Percentiles rank a stretch among this genome's conserved stretches.
Evolutionary conservation across 92 coral and sea anemone species (phyloP).

Genomic region (Phenganax subtilis): DNA sequence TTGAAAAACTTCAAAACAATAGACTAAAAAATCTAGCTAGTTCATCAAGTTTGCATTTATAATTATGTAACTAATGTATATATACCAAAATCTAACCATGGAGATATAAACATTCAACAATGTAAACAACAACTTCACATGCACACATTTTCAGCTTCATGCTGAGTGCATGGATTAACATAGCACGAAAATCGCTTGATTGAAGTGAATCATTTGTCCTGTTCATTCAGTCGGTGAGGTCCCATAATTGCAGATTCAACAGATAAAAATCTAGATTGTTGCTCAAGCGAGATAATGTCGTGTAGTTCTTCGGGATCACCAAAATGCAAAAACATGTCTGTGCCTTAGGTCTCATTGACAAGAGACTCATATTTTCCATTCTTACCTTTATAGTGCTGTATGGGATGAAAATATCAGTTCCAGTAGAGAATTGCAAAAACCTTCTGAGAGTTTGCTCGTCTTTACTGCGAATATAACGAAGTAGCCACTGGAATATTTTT

Average conservation of each 20-base stretch:
- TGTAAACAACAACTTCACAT: too few relatives aligned
- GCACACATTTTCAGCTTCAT: too few relatives aligned
- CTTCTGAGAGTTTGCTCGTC: conserved; percentile 28
- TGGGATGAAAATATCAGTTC: conserved; percentile 40
- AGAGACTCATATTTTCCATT: conserved; percentile 36
- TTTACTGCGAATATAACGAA: conserved; percentile 17
- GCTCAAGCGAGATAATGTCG: conserved; percentile 22
- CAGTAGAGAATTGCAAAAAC: conserved; percentile 50
- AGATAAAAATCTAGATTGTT: conserved; percentile 35
- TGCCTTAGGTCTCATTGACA: conserved; percentile 55
- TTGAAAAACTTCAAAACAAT: too few relatives aligned
- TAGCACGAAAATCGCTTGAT: too few relatives aligned
- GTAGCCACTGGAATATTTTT: conserved; percentile 31
- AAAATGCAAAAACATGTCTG: conserved; percentile 53
- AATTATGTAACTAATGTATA: too few relatives aligned
- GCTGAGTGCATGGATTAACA: too few relatives aligned
- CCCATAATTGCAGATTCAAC: neutral
- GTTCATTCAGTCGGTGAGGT: too few relatives aligned
- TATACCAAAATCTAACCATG: too few relatives aligned
- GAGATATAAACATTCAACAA: too few relatives aligned
- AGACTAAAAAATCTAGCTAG: too few relatives aligned
- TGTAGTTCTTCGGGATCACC: conserved; percentile 46
- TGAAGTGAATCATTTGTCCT: too few relatives aligned
- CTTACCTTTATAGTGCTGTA: conserved; percentile 27
- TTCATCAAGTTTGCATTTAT: too few relatives aligned